Conservation (phyloP, 2,888 invertebrate species). For the Rosalia funebris region DNA sequence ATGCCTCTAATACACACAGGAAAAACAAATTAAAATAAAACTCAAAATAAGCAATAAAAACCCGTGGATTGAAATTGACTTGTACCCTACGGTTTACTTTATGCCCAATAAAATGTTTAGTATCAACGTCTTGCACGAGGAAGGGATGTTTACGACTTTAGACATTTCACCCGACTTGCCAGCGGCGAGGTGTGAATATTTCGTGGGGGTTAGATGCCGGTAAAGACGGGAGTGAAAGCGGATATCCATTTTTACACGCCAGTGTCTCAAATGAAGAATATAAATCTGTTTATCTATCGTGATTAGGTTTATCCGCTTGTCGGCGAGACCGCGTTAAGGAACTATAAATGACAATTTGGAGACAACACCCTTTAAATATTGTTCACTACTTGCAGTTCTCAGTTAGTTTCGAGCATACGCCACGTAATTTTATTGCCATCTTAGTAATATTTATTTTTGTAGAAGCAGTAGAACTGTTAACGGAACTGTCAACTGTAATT, state of each 20-base stretch:
- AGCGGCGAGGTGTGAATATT: conserved; percentile 17
- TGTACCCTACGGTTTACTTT: conserved; percentile 51
- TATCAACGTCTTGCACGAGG: conserved; percentile 44
- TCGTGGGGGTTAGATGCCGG: not conserved
- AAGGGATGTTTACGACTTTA: conserved; percentile 14
- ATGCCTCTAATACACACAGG: too few relatives aligned
- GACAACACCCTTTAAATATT: too few relatives aligned
- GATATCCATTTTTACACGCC: not conserved
- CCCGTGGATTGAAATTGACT: conserved; percentile 53
- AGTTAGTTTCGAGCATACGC: too few relatives aligned
- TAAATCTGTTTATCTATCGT: not conserved
- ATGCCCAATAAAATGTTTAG: conserved; percentile 58
- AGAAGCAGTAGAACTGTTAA: too few relatives aligned
- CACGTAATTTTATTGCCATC: too few relatives aligned
- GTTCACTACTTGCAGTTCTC: too few relatives aligned
- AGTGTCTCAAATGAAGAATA: not conserved
- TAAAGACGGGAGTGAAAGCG: not conserved
- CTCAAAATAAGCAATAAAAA: conserved; percentile 45
- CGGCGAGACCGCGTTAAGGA: too few relatives aligned
- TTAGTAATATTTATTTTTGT: too few relatives aligned
- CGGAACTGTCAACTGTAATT: too few relatives aligned
- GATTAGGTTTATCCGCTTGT: not conserved
- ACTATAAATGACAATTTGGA: too few relatives aligned
- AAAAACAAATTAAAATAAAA: conserved; percentile 47
- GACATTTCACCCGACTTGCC: conserved; percentile 6